These are phyloP conservation scores for Enteromius paludinosus DNA, from an alignment of 2,797 vertebrate genomes.

Conservation along the genomic window DNA sequence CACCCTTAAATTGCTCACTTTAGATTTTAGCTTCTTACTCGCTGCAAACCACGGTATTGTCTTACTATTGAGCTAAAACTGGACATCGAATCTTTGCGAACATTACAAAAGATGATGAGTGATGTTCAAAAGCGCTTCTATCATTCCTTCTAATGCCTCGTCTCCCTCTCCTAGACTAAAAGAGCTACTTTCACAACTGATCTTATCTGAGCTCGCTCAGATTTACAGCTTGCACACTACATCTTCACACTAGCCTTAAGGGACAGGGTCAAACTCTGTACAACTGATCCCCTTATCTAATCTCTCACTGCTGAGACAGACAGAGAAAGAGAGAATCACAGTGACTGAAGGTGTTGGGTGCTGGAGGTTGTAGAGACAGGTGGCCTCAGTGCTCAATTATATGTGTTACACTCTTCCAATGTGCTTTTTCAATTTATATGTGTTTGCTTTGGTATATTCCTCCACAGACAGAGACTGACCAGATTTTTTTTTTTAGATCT, in stretches of 20 bases:
- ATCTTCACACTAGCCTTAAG: conserved; percentile 52
- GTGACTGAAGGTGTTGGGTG: conserved; percentile 22
- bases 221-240: conserved; percentile 47
- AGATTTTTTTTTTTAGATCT: not conserved
- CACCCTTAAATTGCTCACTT: conserved; percentile 7
- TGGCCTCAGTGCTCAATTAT: conserved; percentile 9
- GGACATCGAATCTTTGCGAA: not conserved
- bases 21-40: not conserved
- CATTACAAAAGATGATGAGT: not conserved
- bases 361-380: conserved; percentile 31
- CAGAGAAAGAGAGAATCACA: conserved; percentile 18
- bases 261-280: conserved; percentile 53
- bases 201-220: conserved; percentile 50
- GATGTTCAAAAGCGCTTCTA: conserved; percentile 6
- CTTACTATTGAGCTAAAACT: not conserved
- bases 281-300: conserved; percentile 60
- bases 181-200: conserved; percentile 49
- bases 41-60: not conserved
- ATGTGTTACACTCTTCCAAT: not conserved
- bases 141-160: not conserved
- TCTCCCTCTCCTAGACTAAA: conserved; percentile 35
- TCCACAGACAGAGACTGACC: not conserved
- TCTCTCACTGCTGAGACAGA: conserved; percentile 44
- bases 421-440: not conserved
- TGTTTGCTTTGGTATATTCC: conserved; percentile 12